phyloP scores from a whole-genome alignment of 2,113 vertebrate species.

The Lepisosteus oculatus region DNA sequence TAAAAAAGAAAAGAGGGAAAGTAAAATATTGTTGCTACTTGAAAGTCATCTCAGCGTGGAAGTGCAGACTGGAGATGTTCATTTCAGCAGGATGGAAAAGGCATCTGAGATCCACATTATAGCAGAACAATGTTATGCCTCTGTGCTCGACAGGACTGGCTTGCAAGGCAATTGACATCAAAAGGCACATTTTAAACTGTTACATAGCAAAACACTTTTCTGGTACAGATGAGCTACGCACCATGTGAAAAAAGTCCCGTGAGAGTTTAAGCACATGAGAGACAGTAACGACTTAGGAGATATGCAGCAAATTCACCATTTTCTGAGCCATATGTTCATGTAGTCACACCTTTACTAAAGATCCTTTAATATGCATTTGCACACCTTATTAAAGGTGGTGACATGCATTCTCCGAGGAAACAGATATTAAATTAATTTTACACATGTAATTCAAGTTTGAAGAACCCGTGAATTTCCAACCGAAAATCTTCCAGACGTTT shows the following conservation, averaged over 20 bases:
- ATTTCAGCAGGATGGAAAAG: background rate
- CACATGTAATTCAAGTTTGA: slow-evolving; percentile 20
- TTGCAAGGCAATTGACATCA: too few relatives aligned
- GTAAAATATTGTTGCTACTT: background rate
- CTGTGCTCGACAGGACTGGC: too few relatives aligned
- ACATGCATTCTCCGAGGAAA: slow-evolving; percentile 22
- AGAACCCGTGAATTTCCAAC: slow-evolving; percentile 13
- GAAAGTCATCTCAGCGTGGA: background rate
- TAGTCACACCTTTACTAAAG: slow-evolving; percentile 42
- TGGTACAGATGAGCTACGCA: too few relatives aligned
- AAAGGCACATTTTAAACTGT: too few relatives aligned
- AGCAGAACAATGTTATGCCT: too few relatives aligned
- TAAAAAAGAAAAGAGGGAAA: background rate
- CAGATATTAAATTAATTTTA: background rate
- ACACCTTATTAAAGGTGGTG: slow-evolving; percentile 29
- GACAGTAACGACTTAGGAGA: too few relatives aligned
- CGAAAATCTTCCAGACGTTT: too few relatives aligned
- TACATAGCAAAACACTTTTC: too few relatives aligned
- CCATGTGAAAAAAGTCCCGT: too few relatives aligned
- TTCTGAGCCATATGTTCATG: slow-evolving; percentile 40
- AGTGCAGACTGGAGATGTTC: background rate
- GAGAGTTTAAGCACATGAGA: too few relatives aligned
- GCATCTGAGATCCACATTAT: too few relatives aligned
- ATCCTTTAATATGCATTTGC: slow-evolving; percentile 39
- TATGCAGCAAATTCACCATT: background rate